Percentiles rank a stretch among this genome's conserved stretches.
phyloP scores from a whole-genome alignment of 2,797 vertebrate genomes.

The Siniperca undulata region DNA sequence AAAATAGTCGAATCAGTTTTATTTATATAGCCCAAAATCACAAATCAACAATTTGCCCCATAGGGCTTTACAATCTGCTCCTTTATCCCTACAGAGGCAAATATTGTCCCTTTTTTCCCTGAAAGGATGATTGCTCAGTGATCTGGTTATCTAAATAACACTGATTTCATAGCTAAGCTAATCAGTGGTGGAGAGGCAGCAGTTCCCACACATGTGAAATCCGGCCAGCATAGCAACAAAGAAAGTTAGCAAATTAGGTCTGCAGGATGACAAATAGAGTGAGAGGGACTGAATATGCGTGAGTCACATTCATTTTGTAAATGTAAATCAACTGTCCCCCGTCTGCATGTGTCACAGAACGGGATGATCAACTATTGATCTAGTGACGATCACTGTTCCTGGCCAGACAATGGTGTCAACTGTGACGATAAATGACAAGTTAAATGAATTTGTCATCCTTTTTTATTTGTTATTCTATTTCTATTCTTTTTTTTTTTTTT shows the following conservation, averaged over 20 bases:
- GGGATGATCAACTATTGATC: slow-evolving; percentile 52
- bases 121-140: slow-evolving; percentile 22
- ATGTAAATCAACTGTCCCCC: slow-evolving; percentile 51
- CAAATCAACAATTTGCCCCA: not conserved
- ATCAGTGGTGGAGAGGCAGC: slow-evolving; percentile 54
- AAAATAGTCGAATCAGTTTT: slow-evolving; percentile 4
- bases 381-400: slow-evolving; percentile 16
- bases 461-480: not conserved
- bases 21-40: not conserved
- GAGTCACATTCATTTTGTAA: slow-evolving; percentile 68
- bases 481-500: not conserved
- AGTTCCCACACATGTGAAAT: slow-evolving; percentile 71
- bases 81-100: slow-evolving; percentile 7
- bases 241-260: slow-evolving; percentile 80
- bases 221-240: slow-evolving; percentile 82
- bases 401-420: slow-evolving; percentile 25
- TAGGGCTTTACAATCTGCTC: not conserved
- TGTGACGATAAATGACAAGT: slow-evolving; percentile 22
- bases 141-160: slow-evolving; percentile 62
- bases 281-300: slow-evolving; percentile 63
- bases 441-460: slow-evolving; percentile 11
- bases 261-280: slow-evolving; percentile 69
- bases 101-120: not conserved
- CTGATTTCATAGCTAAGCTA: slow-evolving; percentile 57
- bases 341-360: slow-evolving; percentile 50